Evolutionary conservation across 2,113 vertebrate species (phyloP).

Genomic region (Uropsilus gracilis): DNA sequence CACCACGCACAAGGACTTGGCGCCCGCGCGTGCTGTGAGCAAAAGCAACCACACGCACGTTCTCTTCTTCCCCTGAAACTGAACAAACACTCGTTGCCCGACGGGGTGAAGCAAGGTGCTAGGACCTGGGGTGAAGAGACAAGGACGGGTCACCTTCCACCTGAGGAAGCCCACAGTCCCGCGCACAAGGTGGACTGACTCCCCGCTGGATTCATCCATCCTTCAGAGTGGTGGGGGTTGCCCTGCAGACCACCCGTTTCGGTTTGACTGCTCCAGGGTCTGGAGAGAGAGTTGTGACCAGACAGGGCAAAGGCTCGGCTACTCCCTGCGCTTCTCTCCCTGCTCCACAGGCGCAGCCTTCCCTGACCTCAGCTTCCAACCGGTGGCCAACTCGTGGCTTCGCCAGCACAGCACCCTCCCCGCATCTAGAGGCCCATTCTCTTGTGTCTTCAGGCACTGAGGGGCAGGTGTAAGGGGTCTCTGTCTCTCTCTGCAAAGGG

Average conservation of each 20-base stretch:
- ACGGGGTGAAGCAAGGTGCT: accelerated
- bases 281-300: neutral
- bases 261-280: neutral
- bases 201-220: no score
- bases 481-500: no score
- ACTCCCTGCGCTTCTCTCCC: no score
- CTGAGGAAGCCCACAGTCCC: neutral
- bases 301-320: neutral
- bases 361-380: no score
- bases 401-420: no score
- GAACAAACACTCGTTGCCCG: neutral
- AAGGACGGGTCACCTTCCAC: neutral
- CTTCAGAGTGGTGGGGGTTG: neutral
- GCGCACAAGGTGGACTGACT: neutral
- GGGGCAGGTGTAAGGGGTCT: no score
- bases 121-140: neutral
- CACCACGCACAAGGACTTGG: neutral
- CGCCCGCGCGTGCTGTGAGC: neutral
- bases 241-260: neutral
- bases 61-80: neutral
- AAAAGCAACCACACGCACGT: accelerated
- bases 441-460: no score
- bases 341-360: no score
- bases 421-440: no score
- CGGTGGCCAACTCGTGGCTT: no score